These are phyloP conservation scores for Listronotus oregonensis DNA, from an alignment of 1,140 invertebrate genomes.

Conservation along the genomic window DNA sequence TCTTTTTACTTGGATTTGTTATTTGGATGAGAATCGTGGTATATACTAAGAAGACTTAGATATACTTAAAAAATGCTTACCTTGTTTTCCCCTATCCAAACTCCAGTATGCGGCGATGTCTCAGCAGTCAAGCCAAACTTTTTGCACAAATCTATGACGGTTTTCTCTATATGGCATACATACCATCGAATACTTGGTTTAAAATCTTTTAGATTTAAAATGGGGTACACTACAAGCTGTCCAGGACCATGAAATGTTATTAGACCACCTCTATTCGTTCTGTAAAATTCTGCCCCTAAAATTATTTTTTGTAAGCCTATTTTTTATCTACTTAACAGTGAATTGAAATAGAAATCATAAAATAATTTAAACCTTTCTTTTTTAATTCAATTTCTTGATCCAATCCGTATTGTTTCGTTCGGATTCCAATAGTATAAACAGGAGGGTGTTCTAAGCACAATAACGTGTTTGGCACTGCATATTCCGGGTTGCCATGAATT, in stretches of 20 bases:
- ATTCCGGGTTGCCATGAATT: conserved; percentile 57
- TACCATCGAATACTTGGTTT: conserved; percentile 83
- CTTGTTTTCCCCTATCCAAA: conserved; percentile 55
- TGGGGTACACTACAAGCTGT: conserved; percentile 94
- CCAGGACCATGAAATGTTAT: conserved; percentile 99
- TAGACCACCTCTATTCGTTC: conserved; percentile 91
- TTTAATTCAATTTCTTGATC: conserved; percentile 71
- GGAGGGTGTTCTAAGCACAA: conserved; percentile 79
- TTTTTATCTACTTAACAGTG: too few species aligned
- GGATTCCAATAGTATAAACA: conserved; percentile 92
- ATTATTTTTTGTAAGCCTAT: neutral
- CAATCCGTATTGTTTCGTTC: conserved; percentile 73
- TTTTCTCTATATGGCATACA: conserved; percentile 80
- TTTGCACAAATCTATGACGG: conserved; percentile 79
- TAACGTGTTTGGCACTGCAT: conserved; percentile 63
- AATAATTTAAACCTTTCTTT: conserved; percentile 61
- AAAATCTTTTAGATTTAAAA: conserved; percentile 84
- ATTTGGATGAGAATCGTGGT: too few species aligned
- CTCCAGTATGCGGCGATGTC: conserved; percentile 52
- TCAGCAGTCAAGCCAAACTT: conserved; percentile 60
- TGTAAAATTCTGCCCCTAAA: conserved; percentile 78
- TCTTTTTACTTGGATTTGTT: too few species aligned
- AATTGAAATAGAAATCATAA: too few species aligned
- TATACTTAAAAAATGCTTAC: conserved; percentile 31
- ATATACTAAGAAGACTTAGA: too few species aligned